Conservation (phyloP, 2,113 vertebrate genomes). For the Pandion haliaetus region DNA sequence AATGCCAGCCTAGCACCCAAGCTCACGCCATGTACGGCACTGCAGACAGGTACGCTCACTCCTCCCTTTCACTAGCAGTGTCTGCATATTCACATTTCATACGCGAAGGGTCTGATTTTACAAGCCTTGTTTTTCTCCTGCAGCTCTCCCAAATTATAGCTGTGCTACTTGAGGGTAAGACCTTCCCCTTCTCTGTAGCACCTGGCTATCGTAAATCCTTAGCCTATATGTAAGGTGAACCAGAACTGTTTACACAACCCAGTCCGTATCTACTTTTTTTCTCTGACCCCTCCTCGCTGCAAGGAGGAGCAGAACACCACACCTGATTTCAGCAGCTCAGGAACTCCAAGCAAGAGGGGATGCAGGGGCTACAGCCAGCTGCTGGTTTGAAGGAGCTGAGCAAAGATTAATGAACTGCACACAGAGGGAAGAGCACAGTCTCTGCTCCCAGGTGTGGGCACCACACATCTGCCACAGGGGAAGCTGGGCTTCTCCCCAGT, state of each 20-base stretch:
- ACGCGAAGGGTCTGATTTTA: not conserved
- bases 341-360: not conserved
- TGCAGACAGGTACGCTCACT: not conserved
- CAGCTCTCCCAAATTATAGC: not conserved
- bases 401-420: not conserved
- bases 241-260: not conserved
- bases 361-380: not conserved
- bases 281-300: not conserved
- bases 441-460: not conserved
- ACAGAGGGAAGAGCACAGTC: not conserved
- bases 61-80: not conserved
- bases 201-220: not conserved
- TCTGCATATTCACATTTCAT: not conserved
- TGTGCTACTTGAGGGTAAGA: not conserved
- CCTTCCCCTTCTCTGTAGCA: not conserved
- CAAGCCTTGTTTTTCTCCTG: not conserved
- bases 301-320: not conserved
- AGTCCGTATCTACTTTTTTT: not conserved
- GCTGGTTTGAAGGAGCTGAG: not conserved
- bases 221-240: not conserved
- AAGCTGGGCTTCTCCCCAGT: not conserved
- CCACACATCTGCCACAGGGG: not conserved
- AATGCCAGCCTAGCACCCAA: not conserved
- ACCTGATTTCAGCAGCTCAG: not conserved
- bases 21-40: fast-evolving